phyloP scores from a whole-genome alignment of 2,888 invertebrate species.

The Cephus pygmeus region DNA sequence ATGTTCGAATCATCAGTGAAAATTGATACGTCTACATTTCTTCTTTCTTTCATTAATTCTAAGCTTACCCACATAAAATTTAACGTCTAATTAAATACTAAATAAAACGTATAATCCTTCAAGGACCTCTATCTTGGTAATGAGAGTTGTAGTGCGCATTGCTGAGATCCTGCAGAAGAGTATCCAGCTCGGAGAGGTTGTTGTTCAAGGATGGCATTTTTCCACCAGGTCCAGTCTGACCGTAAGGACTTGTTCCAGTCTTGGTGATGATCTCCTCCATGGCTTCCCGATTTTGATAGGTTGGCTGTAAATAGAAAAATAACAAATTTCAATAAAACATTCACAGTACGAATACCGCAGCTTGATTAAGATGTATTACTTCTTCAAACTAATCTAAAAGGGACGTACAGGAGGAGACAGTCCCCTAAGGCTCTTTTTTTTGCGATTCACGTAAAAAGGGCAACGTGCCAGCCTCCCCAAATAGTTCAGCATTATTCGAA shows the following conservation, averaged over 20 bases:
- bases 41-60: background rate
- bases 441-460: background rate
- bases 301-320: constrained; percentile 69
- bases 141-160: constrained; percentile 74
- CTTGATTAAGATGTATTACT: background rate
- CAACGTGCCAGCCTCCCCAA: background rate
- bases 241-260: constrained; percentile 45
- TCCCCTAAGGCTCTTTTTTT: background rate
- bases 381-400: background rate
- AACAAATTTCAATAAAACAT: background rate
- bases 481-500: constrained; percentile 37
- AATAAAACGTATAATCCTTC: background rate
- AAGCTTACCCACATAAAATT: background rate
- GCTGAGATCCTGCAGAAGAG: constrained; percentile 90
- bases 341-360: background rate
- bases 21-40: background rate
- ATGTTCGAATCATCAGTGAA: background rate
- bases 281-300: constrained; percentile 72
- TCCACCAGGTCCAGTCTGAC: constrained; percentile 50
- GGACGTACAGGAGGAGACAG: background rate
- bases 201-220: constrained; percentile 72
- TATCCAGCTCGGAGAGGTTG: constrained; percentile 91
- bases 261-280: constrained; percentile 69
- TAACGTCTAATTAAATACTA: background rate
- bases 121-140: constrained; percentile 65